Evolutionary conservation across 1,140 invertebrate species (phyloP).

Genomic region (Druon quercuslanigerum): DNA sequence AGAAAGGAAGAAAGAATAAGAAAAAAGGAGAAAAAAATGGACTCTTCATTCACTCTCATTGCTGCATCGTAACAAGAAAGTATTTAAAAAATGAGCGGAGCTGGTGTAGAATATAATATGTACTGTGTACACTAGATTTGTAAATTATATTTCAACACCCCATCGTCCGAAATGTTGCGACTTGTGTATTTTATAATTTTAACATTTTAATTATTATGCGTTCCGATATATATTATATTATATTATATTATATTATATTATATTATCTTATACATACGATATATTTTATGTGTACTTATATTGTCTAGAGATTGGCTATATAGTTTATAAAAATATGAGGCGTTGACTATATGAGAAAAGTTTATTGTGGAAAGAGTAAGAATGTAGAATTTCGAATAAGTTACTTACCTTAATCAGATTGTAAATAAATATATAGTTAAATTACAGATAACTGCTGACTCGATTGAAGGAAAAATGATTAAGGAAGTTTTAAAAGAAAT

Average conservation of each 20-base stretch:
- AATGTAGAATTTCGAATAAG: conserved; percentile 52
- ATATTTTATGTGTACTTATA: conserved; percentile 71
- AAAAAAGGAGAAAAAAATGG: too few species aligned
- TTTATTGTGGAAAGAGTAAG: conserved; percentile 55
- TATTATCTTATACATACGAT: conserved; percentile 45
- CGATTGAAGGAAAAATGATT: conserved; percentile 31
- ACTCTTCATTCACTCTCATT: conserved; percentile 44
- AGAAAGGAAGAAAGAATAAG: too few species aligned
- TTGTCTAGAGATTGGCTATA: conserved; percentile 62
- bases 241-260: neutral
- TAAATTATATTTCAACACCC: conserved; percentile 43
- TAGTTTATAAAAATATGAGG: conserved; percentile 66
- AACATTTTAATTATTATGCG: conserved; percentile 63
- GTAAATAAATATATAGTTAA: conserved; percentile 48
- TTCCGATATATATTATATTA: conserved; percentile 55
- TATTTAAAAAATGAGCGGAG: conserved; percentile 53
- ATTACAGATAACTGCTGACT: neutral
- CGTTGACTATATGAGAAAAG: conserved; percentile 62
- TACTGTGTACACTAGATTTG: conserved; percentile 37
- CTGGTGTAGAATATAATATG: conserved; percentile 44
- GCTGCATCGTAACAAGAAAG: conserved; percentile 56
- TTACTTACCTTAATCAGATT: conserved; percentile 49
- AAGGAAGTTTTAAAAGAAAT: conserved; percentile 40
- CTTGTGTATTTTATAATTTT: conserved; percentile 70
- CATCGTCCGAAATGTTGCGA: conserved; percentile 64